A percentile compares a stretch with the other conserved stretches of the same genome.
These are phyloP conservation scores for Medauroidea extradentata DNA, from an alignment of 1,140 invertebrate genomes.

Conservation along the genomic window DNA sequence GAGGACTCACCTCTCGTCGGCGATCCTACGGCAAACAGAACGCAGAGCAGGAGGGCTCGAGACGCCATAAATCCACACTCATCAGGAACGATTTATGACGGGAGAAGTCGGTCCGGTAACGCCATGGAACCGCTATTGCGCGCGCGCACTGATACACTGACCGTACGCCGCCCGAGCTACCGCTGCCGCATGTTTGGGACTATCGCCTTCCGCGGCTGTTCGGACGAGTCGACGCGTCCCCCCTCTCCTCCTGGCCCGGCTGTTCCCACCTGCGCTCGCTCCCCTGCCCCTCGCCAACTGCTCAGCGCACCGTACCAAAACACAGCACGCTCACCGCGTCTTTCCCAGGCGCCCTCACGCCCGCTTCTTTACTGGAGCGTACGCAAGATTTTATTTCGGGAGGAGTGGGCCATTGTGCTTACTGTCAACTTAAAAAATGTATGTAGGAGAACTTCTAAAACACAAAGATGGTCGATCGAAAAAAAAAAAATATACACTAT, in stretches of 20 bases:
- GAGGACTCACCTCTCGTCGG: slow-evolving; percentile 24
- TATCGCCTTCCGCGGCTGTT: slow-evolving; percentile 11
- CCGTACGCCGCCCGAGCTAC: neutral
- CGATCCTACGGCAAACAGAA: slow-evolving; percentile 33
- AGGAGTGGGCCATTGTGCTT: too few species aligned
- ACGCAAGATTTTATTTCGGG: too few species aligned
- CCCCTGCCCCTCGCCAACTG: too few species aligned
- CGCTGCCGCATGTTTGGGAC: neutral
- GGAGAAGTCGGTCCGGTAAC: slow-evolving; percentile 27
- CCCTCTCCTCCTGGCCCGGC: neutral
- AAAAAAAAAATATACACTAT: too few species aligned
- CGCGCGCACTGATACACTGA: slow-evolving; percentile 23
- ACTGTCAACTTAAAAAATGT: too few species aligned
- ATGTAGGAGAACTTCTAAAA: too few species aligned
- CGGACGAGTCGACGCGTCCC: neutral
- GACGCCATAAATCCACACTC: slow-evolving; percentile 37
- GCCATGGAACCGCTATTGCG: slow-evolving; percentile 12
- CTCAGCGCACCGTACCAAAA: too few species aligned
- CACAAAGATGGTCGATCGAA: too few species aligned
- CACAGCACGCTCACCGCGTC: too few species aligned
- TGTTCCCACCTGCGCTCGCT: too few species aligned
- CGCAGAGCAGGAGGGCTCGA: slow-evolving; percentile 32
- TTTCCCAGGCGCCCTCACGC: too few species aligned
- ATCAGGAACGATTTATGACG: slow-evolving; percentile 29
- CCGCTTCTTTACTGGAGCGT: too few species aligned